phyloP scores from a whole-genome alignment of 1,140 invertebrate species.

The Pseudomyrmex sp. region DNA sequence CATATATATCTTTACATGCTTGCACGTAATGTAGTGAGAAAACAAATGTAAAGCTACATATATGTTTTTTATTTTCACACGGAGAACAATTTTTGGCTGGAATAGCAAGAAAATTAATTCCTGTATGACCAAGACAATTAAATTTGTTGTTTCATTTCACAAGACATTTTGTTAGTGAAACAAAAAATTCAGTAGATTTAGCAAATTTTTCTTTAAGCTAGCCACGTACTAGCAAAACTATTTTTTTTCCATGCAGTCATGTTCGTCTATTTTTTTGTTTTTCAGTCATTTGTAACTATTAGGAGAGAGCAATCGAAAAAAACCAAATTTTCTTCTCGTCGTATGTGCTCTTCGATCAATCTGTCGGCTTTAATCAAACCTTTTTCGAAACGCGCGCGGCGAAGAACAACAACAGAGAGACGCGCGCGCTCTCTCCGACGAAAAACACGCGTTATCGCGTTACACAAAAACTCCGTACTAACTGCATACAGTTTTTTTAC shows the following conservation, averaged over 20 bases:
- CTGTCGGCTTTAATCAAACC: constrained; percentile 39
- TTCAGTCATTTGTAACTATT: too few species aligned
- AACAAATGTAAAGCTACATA: neutral
- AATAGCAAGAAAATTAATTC: neutral
- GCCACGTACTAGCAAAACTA: too few species aligned
- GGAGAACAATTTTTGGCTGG: too few species aligned
- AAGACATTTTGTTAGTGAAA: neutral
- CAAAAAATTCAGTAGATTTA: too few species aligned
- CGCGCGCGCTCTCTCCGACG: neutral
- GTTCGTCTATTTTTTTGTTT: too few species aligned
- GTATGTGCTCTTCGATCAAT: constrained; percentile 1
- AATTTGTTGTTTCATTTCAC: neutral
- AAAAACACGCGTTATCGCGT: constrained; percentile 35
- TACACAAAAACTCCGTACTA: neutral
- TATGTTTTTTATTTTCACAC: neutral
- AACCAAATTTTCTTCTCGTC: neutral
- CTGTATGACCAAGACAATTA: neutral
- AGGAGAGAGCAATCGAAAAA: constrained; percentile 33
- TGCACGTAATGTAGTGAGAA: neutral
- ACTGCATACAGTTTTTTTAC: constrained; percentile 9
- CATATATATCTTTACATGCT: neutral
- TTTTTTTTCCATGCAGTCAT: too few species aligned
- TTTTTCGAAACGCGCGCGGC: neutral
- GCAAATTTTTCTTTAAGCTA: too few species aligned
- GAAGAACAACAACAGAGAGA: constrained; percentile 15